These are phyloP conservation scores for Corydoras maculifer DNA, from an alignment of 2,113 vertebrate genomes.

Conservation along the genomic window DNA sequence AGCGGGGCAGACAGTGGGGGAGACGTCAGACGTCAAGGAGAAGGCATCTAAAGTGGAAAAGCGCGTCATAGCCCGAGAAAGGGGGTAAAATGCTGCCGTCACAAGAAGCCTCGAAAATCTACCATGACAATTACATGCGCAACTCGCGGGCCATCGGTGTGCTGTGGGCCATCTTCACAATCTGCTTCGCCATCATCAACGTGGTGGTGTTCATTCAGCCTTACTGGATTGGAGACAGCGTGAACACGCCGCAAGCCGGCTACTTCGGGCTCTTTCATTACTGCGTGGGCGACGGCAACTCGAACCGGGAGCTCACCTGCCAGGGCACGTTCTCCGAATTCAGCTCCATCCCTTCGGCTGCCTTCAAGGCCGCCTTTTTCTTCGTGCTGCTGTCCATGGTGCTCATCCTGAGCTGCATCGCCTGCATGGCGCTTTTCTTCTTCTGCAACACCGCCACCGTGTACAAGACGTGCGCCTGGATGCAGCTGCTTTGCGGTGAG, in stretches of 20 bases:
- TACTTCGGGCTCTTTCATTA: conserved; percentile 89
- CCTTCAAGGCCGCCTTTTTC: conserved; percentile 82
- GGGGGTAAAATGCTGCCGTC: conserved; percentile 73
- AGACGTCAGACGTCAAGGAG: not conserved
- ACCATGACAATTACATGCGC: conserved; percentile 82
- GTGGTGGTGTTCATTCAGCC: conserved; percentile 53
- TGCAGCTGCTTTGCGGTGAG: conserved; percentile 87
- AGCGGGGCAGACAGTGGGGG: conserved; percentile 32
- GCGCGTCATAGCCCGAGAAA: not conserved
- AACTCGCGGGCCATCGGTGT: conserved; percentile 81
- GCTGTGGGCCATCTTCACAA: conserved; percentile 87
- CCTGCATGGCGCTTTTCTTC: conserved; percentile 85
- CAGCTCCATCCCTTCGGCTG: conserved; percentile 80
- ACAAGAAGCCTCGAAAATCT: conserved; percentile 85
- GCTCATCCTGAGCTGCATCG: conserved; percentile 84
- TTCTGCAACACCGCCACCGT: conserved; percentile 60
- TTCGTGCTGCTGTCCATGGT: conserved; percentile 91
- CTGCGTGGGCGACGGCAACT: conserved; percentile 78
- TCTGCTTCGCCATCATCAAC: conserved; percentile 88
- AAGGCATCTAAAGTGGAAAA: conserved; percentile 23
- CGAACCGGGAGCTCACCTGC: conserved; percentile 79
- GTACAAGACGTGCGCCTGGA: conserved; percentile 91
- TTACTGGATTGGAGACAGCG: conserved; percentile 88
- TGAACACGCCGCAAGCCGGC: conserved; percentile 80
- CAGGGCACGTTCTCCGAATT: conserved; percentile 83